Evolutionary conservation across 92 coral and sea anemone genomes (phyloP).

Genomic region (Nematostella vectensis): DNA sequence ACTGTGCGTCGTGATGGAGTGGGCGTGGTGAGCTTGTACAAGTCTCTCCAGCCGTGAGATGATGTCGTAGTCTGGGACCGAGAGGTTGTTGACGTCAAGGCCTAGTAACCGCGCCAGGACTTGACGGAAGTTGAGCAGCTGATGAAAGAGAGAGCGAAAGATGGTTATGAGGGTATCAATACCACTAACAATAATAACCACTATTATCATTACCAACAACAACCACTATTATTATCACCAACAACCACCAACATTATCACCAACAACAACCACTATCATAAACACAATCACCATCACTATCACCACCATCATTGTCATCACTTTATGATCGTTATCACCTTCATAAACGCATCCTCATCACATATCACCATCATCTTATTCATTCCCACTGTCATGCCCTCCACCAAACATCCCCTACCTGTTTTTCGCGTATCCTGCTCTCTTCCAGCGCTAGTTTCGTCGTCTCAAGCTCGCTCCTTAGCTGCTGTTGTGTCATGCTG

Average conservation of each 20-base stretch:
- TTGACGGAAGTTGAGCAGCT: constrained; percentile 95
- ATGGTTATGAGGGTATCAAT: too few species aligned
- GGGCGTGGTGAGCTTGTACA: constrained; percentile 99
- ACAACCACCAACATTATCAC: too few species aligned
- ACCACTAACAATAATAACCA: too few species aligned
- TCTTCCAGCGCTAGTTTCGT: constrained; percentile 78
- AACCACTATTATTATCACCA: too few species aligned
- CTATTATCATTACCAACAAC: too few species aligned
- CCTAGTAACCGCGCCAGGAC: constrained; percentile 96
- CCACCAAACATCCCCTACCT: constrained; percentile 38
- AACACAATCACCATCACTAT: too few species aligned
- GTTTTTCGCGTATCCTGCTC: constrained; percentile 75
- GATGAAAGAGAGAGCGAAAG: neutral
- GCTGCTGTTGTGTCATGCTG: constrained; percentile 48
- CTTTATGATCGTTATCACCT: too few species aligned
- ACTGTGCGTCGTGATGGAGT: constrained; percentile 93
- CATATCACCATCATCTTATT: too few species aligned
- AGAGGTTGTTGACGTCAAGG: constrained; percentile 78
- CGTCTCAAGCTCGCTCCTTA: constrained; percentile 60
- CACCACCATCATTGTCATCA: too few species aligned
- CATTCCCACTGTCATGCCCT: too few species aligned
- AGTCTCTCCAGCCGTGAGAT: constrained; percentile 95
- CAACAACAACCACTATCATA: too few species aligned
- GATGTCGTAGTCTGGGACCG: constrained; percentile 99
- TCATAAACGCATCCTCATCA: too few species aligned